phyloP scores from a whole-genome alignment of 2,113 vertebrate genomes.

The Todiramphus saurophagus region DNA sequence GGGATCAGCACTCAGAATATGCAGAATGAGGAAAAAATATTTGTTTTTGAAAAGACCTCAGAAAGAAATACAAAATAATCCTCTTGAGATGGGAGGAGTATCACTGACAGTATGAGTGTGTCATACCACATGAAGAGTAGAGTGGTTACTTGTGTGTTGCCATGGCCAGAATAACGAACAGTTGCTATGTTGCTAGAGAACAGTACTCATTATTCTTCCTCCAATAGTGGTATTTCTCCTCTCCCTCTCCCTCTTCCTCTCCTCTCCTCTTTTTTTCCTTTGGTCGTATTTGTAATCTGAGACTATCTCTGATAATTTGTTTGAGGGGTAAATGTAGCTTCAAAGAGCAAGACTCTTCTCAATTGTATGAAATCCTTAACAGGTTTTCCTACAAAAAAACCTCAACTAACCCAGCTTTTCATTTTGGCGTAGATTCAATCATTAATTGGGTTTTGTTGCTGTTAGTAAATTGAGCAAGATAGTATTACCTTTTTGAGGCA shows the following conservation, averaged over 20 bases:
- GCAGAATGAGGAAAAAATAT: neutral
- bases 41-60: slow-evolving; percentile 9
- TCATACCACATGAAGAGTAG: slow-evolving; percentile 13
- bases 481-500: slow-evolving; percentile 10
- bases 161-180: neutral
- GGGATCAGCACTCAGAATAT: neutral
- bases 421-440: slow-evolving; percentile 1
- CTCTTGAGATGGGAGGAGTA: slow-evolving; percentile 57
- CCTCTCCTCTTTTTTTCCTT: neutral
- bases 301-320: neutral
- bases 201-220: slow-evolving; percentile 3
- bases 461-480: slow-evolving; percentile 47
- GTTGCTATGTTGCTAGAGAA: slow-evolving; percentile 30
- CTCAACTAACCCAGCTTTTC: slow-evolving; percentile 14
- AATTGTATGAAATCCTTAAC: neutral
- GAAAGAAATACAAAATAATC: slow-evolving; percentile 10
- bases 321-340: neutral
- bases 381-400: neutral
- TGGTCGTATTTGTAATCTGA: neutral
- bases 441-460: slow-evolving; percentile 52
- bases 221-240: neutral
- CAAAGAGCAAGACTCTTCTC: neutral
- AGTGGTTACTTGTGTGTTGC: slow-evolving; percentile 27
- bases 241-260: too few relatives aligned
- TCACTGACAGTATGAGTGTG: slow-evolving; percentile 6